Conservation (phyloP, 1,140 invertebrate genomes). For the Ceratosolen fusciceps region DNA sequence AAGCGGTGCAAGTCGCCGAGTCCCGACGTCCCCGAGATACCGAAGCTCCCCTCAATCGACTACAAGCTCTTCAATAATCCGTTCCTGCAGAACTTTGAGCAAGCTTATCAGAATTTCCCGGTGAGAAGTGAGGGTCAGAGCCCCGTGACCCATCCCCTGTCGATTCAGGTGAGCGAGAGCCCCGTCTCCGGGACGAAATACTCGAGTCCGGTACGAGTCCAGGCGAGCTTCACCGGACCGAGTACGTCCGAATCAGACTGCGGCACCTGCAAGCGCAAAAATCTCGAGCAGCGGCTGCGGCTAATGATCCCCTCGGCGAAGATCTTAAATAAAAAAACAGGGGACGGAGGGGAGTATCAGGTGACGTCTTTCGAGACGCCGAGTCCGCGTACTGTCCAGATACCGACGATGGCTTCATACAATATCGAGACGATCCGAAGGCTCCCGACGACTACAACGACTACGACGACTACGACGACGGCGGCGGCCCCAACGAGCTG, state of each 20-base stretch:
- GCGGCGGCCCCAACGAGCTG: constrained; percentile 43
- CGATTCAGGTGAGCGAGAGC: constrained; percentile 56
- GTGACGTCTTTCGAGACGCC: constrained; percentile 68
- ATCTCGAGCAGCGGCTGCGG: constrained; percentile 34
- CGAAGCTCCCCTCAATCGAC: constrained; percentile 59
- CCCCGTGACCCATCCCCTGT: constrained; percentile 55
- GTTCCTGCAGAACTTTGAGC: constrained; percentile 61
- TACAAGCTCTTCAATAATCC: constrained; percentile 63
- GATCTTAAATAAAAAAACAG: constrained; percentile 8
- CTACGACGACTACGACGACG: constrained; percentile 55
- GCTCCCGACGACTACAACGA: too few species aligned
- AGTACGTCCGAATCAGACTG: constrained; percentile 39
- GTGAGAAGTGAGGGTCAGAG: constrained; percentile 30
- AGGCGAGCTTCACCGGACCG: constrained; percentile 40
- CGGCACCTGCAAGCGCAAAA: constrained; percentile 30
- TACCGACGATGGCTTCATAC: constrained; percentile 55
- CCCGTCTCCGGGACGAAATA: constrained; percentile 34
- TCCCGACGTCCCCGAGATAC: constrained; percentile 59
- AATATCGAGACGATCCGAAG: constrained; percentile 56
- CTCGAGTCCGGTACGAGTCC: constrained; percentile 40
- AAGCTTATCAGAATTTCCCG: constrained; percentile 48
- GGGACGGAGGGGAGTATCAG: constrained; percentile 55
- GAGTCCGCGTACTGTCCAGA: constrained; percentile 61
- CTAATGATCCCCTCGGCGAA: constrained; percentile 41
- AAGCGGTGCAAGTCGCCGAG: constrained; percentile 46